phyloP scores from a whole-genome alignment of 2,888 invertebrate genomes.

The Xestia rhomboidea region DNA sequence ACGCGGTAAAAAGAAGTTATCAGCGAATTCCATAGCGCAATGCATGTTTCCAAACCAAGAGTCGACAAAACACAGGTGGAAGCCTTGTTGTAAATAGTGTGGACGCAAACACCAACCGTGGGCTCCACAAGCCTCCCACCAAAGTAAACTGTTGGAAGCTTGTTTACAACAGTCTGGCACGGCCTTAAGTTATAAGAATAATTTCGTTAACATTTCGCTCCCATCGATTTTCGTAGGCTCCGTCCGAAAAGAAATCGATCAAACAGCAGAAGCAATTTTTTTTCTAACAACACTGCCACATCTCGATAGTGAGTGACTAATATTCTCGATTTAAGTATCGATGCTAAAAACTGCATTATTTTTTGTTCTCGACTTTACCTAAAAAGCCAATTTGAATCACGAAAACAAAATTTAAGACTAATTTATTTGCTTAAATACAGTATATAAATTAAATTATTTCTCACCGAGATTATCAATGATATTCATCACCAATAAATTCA shows the following conservation, averaged over 20 bases:
- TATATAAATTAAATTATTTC: too few species aligned
- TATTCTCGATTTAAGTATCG: background rate
- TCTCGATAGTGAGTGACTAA: background rate
- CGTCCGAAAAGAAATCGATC: background rate
- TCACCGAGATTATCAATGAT: background rate
- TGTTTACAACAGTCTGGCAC: too few species aligned
- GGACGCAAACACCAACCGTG: too few species aligned
- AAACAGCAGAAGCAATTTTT: background rate
- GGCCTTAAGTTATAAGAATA: too few species aligned
- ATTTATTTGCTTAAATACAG: too few species aligned
- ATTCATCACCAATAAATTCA: background rate
- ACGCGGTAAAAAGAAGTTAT: too few species aligned
- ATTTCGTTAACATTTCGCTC: background rate
- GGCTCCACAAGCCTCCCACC: too few species aligned
- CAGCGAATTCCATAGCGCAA: too few species aligned
- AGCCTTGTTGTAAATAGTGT: too few species aligned
- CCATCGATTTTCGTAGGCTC: background rate
- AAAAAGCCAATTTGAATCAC: background rate
- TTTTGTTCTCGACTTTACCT: background rate
- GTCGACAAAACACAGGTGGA: too few species aligned
- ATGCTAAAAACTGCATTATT: background rate
- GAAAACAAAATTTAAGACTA: background rate
- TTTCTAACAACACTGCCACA: constrained; percentile 2
- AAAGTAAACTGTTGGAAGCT: too few species aligned
- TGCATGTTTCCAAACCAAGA: too few species aligned